These are phyloP conservation scores for Lithodes maja DNA, from an alignment of 2,888 invertebrate species.

Conservation along the genomic window DNA sequence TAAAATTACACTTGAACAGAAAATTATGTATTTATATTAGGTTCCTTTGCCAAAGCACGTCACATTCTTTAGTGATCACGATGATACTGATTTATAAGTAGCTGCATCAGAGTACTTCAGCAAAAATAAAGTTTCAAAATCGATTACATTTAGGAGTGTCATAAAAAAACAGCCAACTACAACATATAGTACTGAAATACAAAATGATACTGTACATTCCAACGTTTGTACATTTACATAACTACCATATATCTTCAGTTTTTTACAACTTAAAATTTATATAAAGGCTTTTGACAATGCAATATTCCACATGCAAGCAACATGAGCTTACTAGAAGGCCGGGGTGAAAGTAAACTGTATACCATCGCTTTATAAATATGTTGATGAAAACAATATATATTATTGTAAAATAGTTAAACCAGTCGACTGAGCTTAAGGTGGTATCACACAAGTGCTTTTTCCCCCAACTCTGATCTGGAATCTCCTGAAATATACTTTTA, in stretches of 20 bases:
- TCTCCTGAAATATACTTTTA: background rate
- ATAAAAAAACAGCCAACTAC: background rate
- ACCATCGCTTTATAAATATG: background rate
- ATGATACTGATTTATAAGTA: constrained; percentile 2
- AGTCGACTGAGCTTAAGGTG: too few relatives aligned
- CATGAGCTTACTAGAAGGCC: background rate
- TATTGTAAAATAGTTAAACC: too few relatives aligned
- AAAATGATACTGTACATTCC: constrained; percentile 13
- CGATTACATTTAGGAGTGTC: background rate
- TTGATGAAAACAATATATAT: too few relatives aligned
- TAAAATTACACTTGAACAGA: constrained; percentile 14
- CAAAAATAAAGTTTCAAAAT: background rate
- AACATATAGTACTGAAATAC: constrained; percentile 11
- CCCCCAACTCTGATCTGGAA: too few relatives aligned
- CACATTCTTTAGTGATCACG: background rate
- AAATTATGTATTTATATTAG: constrained; percentile 1
- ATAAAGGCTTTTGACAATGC: background rate
- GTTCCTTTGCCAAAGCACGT: constrained; percentile 13
- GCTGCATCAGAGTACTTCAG: constrained; percentile 9
- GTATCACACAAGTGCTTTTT: too few relatives aligned
- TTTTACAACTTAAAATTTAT: background rate
- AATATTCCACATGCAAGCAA: background rate
- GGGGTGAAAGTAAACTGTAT: background rate
- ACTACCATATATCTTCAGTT: background rate
- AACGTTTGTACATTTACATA: constrained; percentile 10